Base-by-base conservation (phyloP, 2,888 invertebrate species). In the Catocala nupta region DNA sequence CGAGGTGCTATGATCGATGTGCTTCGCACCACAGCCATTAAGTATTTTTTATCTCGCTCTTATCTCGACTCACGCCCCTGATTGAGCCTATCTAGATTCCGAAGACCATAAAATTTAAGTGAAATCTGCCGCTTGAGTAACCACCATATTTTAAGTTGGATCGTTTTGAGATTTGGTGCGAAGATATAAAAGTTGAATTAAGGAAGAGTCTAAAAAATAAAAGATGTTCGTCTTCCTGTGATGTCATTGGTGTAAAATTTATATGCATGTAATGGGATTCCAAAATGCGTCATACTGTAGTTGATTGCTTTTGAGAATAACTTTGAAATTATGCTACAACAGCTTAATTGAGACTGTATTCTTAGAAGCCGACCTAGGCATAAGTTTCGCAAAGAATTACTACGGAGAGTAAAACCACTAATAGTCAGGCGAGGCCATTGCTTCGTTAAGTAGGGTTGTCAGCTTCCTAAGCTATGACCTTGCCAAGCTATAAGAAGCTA, bases 1-100 rank as follows among this genome's bases (percentile, higher is more conserved):
- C 78, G 77, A 81, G 71, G 59, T 66, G 68, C 65, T 68, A 83
- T 87, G 88, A 88, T 88, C 82, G 85, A 89, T 87, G 81, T 73
- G 65, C 68, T 73, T 55, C 68, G 55, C 64, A 71, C 70, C 71
- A 59, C 70, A 60, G 61, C 69, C 78, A 81, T 85, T 83, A 85
- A 70, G 75, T 69, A 34, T 74, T 78, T 81, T 80, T 83, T 77
- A 77, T 78, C 77, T 70, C 50, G 50, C 44, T 65, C 68, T 79
- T 82, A 80, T 77, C 79, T 65, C 53, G 55, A 63, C 67, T 52
- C 54, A 16, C 70, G 59, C 50, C 9, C 57, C 63, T 60, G 69
- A 75, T 79, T 68, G 65, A 54, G 63, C 67, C 60, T 71, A 81
- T 77, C 77, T 80, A 82, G 80, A 82, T 78, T 73, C 67, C 66